Conservation (phyloP, 2,113 vertebrate genomes). For the Scopus umbretta region DNA sequence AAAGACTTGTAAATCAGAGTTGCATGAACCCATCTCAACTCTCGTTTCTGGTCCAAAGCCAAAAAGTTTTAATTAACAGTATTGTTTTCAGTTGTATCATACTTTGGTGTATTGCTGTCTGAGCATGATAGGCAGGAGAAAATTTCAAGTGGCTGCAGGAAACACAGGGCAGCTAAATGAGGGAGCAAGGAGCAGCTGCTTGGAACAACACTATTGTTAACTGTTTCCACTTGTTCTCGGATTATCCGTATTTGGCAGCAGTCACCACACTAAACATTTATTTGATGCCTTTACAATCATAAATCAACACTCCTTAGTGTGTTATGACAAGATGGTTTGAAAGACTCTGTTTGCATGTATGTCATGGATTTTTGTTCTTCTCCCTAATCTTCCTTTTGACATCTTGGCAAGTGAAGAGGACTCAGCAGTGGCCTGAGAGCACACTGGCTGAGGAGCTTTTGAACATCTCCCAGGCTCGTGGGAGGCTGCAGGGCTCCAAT, state of each 20-base stretch:
- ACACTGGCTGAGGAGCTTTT: not conserved
- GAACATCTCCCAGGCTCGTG: not conserved
- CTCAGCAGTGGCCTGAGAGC: not conserved
- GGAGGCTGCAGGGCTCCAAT: not conserved
- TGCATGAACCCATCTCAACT: not conserved
- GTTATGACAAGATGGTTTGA: not conserved
- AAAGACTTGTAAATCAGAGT: not conserved
- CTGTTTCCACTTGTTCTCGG: slow-evolving; percentile 4
- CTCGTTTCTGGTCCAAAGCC: not conserved
- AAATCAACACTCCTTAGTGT: slow-evolving; percentile 23
- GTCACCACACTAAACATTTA: not conserved
- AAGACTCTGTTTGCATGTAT: not conserved
- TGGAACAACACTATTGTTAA: not conserved
- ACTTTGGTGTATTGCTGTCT: not conserved
- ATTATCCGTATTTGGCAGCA: slow-evolving; percentile 16
- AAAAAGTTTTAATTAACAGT: not conserved
- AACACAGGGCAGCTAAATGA: not conserved
- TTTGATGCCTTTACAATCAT: slow-evolving; percentile 5
- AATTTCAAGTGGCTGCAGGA: slow-evolving; percentile 2
- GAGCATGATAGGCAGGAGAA: not conserved
- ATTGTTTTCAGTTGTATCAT: not conserved
- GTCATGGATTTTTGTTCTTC: not conserved
- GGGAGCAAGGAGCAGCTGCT: not conserved
- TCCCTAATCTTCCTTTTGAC: not conserved
- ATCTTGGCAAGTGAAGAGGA: not conserved